Evolutionary conservation across 1,140 invertebrate species (phyloP), one percentile per base, ranked within the genome.

Genomic region (Vanessa tameamea): DNA sequence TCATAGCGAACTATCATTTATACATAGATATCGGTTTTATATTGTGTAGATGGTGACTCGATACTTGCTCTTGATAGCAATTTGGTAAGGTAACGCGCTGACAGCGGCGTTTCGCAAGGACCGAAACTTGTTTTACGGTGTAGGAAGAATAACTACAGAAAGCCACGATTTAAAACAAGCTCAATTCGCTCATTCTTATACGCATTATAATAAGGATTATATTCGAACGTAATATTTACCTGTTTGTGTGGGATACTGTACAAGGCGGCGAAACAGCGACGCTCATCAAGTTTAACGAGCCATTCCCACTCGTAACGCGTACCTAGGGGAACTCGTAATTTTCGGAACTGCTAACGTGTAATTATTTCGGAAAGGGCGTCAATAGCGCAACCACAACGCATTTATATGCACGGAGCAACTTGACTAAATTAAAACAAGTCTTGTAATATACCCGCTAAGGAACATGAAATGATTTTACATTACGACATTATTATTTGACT

Each of bases 241-340:
- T 53, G 61, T 43, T 37, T 23, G 67, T 69, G 67, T 69, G 73
- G 48, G 51, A 69, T 64, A 66, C 55, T 47, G 53, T 75, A 70
- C 20, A 75, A 70, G 73, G 73, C 73, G 73, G 63, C 76, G 80
- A 79, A 81, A 73, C 80, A 81, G 78, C 76, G 81, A 73, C 85
- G 86, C 88, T 90, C 90, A 92, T 92, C 90, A 92, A 88, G 82
- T 88, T 87, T 92, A 92, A 92, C 89, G 90, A 92, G 85, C 86
- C 87, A 89, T 91, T 89, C 88, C 88, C 77, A 72, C 72, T 73
- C 76, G 67, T 63, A 66, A 69, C 72, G 64, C 77, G 72, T 78
- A 80, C 75, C 78, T 82, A 73, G 79, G 82, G 84, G 82, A 82
- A 80, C 79, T 82, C 75, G 80, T 88, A 87, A 91, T 90, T 86